Conservation (phyloP, 2,797 vertebrate species). For the Schizothorax lantsangensis region DNA sequence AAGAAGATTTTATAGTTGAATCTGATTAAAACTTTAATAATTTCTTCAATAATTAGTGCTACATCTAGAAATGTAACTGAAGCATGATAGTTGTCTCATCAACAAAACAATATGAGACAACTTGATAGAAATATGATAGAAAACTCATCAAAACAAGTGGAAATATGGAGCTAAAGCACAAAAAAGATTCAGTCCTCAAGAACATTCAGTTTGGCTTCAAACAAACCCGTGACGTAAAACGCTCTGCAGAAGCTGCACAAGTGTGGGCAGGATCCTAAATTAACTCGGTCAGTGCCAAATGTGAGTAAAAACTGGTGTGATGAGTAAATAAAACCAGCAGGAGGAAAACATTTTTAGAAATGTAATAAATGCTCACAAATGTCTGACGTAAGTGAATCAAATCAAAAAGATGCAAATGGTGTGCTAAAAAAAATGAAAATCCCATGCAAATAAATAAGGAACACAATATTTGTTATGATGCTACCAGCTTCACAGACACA, state of each 20-base stretch:
- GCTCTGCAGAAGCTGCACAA: background rate
- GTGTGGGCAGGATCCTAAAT: background rate
- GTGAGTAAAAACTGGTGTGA: background rate
- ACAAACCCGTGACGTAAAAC: background rate
- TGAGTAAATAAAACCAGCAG: constrained; percentile 6
- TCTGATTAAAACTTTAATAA: background rate
- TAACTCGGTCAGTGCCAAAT: background rate
- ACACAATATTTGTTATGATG: background rate
- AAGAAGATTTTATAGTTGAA: background rate
- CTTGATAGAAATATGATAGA: too few relatives aligned
- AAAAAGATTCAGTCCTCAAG: background rate
- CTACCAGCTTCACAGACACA: background rate
- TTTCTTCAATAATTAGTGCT: background rate
- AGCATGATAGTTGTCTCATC: background rate
- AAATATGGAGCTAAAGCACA: background rate
- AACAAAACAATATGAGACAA: too few relatives aligned
- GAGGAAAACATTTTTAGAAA: background rate
- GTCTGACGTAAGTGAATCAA: background rate
- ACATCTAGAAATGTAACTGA: background rate
- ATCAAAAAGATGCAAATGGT: background rate
- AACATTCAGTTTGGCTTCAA: background rate
- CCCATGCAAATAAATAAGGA: background rate
- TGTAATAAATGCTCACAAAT: background rate
- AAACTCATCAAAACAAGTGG: background rate
- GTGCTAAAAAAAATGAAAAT: background rate